Evolutionary conservation across 2,888 invertebrate genomes (phyloP).

Genomic region (Erebia ligea): DNA sequence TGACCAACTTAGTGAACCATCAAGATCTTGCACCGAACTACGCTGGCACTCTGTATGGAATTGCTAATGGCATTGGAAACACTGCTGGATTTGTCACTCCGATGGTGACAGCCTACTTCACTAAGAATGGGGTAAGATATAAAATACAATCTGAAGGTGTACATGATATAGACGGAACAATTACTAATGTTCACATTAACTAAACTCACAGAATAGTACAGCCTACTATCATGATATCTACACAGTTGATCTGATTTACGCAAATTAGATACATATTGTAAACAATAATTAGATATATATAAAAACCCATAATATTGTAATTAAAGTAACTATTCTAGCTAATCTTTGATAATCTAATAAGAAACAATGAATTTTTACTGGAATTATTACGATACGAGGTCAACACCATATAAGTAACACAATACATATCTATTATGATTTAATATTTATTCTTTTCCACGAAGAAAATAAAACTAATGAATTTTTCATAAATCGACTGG

Average conservation of each 20-base stretch:
- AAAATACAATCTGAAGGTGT: neutral
- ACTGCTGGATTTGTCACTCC: constrained; percentile 89
- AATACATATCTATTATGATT: neutral
- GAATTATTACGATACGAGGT: neutral
- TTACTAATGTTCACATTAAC: no score
- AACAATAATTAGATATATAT: no score
- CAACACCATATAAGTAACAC: constrained; percentile 11
- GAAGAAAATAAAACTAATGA: constrained; percentile 15
- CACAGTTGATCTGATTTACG: no score
- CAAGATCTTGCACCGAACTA: constrained; percentile 91
- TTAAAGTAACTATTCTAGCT: no score
- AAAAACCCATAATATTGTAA: no score
- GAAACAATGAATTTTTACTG: no score
- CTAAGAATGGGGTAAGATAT: constrained; percentile 80
- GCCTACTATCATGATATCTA: no score
- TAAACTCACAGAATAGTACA: no score
- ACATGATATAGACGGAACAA: no score
- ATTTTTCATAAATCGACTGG: constrained; percentile 17
- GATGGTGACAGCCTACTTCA: constrained; percentile 86
- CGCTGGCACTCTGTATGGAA: constrained; percentile 90
- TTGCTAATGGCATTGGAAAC: constrained; percentile 89
- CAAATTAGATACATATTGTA: no score
- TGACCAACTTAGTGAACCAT: constrained; percentile 85
- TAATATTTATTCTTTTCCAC: constrained; percentile 9
- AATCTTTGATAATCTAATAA: no score